Evolutionary conservation across 2,888 invertebrate species (phyloP).

Genomic region (Drosophila eohydei): DNA sequence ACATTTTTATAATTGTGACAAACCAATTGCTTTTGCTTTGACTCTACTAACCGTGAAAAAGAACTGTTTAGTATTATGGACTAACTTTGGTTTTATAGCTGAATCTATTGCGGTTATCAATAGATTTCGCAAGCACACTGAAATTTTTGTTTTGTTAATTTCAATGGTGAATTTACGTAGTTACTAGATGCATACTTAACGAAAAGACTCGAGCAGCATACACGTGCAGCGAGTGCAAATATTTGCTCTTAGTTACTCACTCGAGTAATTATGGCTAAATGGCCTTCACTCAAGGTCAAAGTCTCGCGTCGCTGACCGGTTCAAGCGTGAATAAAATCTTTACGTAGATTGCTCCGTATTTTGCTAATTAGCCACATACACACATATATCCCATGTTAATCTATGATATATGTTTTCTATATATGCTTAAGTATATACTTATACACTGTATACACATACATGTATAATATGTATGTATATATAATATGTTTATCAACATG

Average conservation of each 20-base stretch:
- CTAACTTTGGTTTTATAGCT: not conserved
- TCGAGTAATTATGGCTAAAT: slow-evolving; percentile 66
- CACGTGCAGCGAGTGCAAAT: slow-evolving; percentile 38
- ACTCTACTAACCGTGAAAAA: not conserved
- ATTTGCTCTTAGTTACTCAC: slow-evolving; percentile 53
- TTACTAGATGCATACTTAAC: slow-evolving; percentile 9
- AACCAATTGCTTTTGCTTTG: too few relatives aligned
- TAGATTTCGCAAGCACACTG: slow-evolving; percentile 19
- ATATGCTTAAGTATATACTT: not conserved
- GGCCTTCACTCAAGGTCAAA: slow-evolving; percentile 76
- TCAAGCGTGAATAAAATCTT: slow-evolving; percentile 59
- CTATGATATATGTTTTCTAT: slow-evolving; percentile 17
- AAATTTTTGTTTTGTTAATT: slow-evolving; percentile 5
- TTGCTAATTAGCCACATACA: slow-evolving; percentile 51
- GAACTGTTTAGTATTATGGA: slow-evolving; percentile 13
- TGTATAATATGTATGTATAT: too few relatives aligned
- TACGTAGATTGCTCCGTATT: slow-evolving; percentile 34
- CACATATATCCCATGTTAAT: slow-evolving; percentile 23
- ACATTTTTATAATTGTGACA: too few relatives aligned
- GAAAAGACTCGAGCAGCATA: slow-evolving; percentile 19
- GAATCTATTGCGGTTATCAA: not conserved
- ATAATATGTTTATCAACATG: not conserved
- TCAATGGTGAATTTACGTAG: not conserved
- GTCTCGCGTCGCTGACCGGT: slow-evolving; percentile 50
- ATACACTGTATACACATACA: not conserved